Conservation (phyloP, 2,113 vertebrate genomes). For the Passer montanus region DNA sequence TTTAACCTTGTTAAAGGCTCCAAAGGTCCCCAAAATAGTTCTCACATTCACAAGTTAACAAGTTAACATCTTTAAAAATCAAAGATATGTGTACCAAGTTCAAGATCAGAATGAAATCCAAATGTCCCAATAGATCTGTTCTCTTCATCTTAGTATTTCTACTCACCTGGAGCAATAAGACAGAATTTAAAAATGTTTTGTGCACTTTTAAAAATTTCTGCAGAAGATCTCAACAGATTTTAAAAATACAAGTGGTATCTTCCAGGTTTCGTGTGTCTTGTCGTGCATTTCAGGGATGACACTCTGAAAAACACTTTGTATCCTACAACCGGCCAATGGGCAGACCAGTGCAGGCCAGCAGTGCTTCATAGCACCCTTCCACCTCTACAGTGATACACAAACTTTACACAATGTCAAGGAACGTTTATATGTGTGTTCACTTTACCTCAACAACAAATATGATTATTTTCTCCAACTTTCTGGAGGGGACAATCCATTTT, state of each 20-base stretch:
- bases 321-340: neutral
- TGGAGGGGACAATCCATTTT: neutral
- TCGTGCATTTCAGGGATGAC: neutral
- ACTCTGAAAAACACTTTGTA: neutral
- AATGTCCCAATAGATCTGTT: neutral
- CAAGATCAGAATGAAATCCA: neutral
- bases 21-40: neutral
- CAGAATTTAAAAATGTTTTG: neutral
- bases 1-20: neutral
- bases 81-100: neutral
- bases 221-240: neutral
- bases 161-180: neutral
- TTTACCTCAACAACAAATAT: neutral
- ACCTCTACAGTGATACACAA: neutral
- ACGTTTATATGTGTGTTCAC: neutral
- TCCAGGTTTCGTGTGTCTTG: neutral
- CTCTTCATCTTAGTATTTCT: neutral
- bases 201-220: neutral
- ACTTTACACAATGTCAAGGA: neutral
- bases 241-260: neutral
- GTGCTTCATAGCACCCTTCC: neutral
- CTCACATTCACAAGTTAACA: neutral
- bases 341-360: neutral
- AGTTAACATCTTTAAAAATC: neutral
- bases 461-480: neutral